Percentiles rank a stretch among this genome's conserved stretches.
Conservation (phyloP, 92 coral and sea anemone genomes). For the Pocillopora meandrina region DNA sequence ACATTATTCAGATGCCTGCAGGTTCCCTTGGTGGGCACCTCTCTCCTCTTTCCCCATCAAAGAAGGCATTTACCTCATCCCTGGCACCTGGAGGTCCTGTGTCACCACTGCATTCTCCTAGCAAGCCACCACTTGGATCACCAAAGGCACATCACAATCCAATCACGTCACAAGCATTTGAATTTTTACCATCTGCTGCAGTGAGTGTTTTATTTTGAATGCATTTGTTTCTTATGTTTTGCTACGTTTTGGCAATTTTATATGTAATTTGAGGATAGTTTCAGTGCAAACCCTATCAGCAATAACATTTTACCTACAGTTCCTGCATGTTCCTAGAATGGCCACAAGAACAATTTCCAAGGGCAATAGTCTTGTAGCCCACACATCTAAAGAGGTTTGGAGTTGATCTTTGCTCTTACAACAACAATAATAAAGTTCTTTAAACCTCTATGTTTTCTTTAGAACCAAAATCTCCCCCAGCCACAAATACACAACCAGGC, state of each 20-base stretch:
- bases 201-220: constrained; percentile 44
- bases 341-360: no score
- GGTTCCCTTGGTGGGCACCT: constrained; percentile 54
- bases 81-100: constrained; percentile 92
- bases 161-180: constrained; percentile 74
- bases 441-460: background rate
- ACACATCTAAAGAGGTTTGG: no score
- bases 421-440: no score
- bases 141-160: constrained; percentile 67
- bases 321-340: no score
- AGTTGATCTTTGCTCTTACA: no score
- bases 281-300: no score
- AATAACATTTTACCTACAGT: no score
- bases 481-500: constrained; percentile 43
- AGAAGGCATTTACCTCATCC: constrained; percentile 79
- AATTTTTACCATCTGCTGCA: constrained; percentile 89
- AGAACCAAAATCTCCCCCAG: constrained; percentile 48
- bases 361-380: no score
- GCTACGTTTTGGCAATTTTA: background rate
- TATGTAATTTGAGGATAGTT: no score
- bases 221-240: background rate
- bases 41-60: constrained; percentile 79
- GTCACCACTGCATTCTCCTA: constrained; percentile 84
- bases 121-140: constrained; percentile 63
- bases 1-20: constrained; percentile 15